These are phyloP conservation scores for Callipepla californica DNA, from an alignment of 2,113 vertebrate genomes.

Conservation along the genomic window DNA sequence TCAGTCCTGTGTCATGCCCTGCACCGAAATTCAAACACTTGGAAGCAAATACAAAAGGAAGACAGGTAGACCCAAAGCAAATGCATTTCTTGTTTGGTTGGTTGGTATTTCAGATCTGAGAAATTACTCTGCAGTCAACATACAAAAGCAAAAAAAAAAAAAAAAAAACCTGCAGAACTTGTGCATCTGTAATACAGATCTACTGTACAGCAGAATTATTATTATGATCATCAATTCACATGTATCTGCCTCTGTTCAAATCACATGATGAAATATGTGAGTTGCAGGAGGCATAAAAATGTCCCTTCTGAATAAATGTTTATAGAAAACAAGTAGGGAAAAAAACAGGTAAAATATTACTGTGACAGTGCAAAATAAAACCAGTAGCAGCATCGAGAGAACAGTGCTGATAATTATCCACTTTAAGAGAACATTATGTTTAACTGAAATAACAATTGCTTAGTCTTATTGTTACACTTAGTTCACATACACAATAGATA, in stretches of 20 bases:
- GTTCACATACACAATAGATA: fast-evolving
- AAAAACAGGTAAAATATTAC: not conserved
- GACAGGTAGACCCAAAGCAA: not conserved
- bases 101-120: not conserved
- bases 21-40: not conserved
- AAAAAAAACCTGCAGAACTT: not conserved
- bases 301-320: not conserved
- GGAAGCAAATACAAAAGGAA: not conserved
- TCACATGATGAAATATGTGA: not conserved
- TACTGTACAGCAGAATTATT: not conserved
- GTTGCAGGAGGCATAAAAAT: not conserved
- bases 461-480: not conserved
- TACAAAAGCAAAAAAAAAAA: not conserved
- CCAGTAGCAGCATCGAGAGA: not conserved
- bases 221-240: not conserved
- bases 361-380: slow-evolving; percentile 13
- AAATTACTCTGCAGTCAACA: fast-evolving
- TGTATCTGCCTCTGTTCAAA: not conserved
- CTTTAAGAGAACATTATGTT: not conserved
- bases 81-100: not conserved
- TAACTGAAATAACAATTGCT: not conserved
- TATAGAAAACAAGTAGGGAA: slow-evolving; percentile 4
- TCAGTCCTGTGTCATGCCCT: not conserved
- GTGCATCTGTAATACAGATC: not conserved
- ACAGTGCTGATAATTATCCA: not conserved